These are phyloP conservation scores for Ailuropoda melanoleuca DNA, from an alignment of 2,113 vertebrate genomes.

Conservation along the genomic window DNA sequence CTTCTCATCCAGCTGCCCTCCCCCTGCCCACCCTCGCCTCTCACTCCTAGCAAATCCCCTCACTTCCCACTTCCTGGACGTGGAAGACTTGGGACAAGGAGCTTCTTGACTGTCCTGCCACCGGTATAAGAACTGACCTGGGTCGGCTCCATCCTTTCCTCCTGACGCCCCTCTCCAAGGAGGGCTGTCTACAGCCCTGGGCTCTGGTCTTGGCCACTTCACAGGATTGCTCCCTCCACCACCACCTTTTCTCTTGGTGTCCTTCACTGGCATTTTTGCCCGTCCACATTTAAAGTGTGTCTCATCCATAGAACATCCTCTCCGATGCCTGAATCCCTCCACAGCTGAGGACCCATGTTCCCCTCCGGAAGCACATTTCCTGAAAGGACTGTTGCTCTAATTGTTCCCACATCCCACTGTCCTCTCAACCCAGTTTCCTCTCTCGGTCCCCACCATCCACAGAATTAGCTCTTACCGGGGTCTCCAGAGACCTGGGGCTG, in stretches of 20 bases:
- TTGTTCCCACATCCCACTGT: neutral
- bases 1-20: neutral
- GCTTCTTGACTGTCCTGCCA: neutral
- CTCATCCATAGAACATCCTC: neutral
- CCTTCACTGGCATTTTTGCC: neutral
- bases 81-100: neutral
- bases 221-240: neutral
- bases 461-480: neutral
- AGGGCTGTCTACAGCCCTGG: neutral
- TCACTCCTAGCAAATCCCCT: neutral
- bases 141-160: neutral
- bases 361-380: neutral
- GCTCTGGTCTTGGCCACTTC: neutral
- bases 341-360: neutral
- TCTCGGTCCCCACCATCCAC: neutral
- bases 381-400: neutral
- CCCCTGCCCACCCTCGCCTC: rapidly evolving
- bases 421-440: too few species aligned
- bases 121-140: rapidly evolving
- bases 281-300: neutral
- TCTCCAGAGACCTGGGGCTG: rapidly evolving
- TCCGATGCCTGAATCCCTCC: rapidly evolving
- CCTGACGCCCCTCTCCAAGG: rapidly evolving
- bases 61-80: neutral
- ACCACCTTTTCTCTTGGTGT: neutral